Evolutionary conservation across 2,797 vertebrate species (phyloP).

Genomic region (Artibeus jamaicensis): DNA sequence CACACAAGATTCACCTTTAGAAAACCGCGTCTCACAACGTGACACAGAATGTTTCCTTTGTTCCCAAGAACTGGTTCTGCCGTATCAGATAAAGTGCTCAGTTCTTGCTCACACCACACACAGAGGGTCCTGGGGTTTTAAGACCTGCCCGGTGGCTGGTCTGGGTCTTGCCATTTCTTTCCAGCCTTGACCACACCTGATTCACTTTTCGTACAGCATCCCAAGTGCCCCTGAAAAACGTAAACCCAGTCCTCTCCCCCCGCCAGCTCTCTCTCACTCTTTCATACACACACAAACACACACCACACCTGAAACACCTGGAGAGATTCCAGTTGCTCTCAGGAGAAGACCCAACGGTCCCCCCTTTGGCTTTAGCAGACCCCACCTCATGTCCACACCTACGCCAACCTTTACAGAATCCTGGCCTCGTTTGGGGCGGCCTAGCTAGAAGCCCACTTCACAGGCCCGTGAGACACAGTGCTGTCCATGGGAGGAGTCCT

Average conservation of each 20-base stretch:
- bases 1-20: too few species aligned
- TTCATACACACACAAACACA: neutral
- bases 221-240: too few species aligned
- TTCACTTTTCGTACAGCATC: neutral
- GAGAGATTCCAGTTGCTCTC: neutral
- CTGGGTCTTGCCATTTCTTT: neutral
- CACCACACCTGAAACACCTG: neutral
- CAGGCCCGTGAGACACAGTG: neutral
- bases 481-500: neutral
- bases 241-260: neutral
- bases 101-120: neutral
- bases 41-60: too few species aligned
- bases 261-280: neutral
- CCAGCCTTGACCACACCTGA: neutral
- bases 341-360: neutral
- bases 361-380: neutral
- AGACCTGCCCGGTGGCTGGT: neutral
- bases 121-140: neutral
- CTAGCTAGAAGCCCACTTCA: neutral
- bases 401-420: neutral
- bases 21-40: neutral
- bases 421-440: neutral
- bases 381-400: neutral
- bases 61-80: neutral
- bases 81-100: rapidly evolving